A percentile compares a stretch with the other conserved stretches of the same genome.
Conservation (phyloP, 92 coral and sea anemone genomes). For the Ricordea florida region DNA sequence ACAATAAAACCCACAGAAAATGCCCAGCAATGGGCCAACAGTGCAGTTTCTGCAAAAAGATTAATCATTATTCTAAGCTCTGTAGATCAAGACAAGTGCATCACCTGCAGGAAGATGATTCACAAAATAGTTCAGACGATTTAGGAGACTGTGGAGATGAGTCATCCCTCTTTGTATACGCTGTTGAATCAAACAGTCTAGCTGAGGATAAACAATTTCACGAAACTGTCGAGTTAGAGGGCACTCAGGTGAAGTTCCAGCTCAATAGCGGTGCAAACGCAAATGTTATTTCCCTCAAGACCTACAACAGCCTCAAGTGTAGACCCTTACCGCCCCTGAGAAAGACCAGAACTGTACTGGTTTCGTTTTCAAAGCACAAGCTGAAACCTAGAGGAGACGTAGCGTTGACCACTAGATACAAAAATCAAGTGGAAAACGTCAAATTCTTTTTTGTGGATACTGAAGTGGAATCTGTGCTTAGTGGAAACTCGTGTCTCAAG, state of each 20-base stretch:
- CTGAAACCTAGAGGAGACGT: conserved; percentile 25
- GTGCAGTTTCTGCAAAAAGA: conserved; percentile 16
- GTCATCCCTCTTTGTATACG: neutral
- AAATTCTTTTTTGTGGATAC: conserved; percentile 5
- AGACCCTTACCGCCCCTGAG: neutral
- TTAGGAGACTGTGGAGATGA: neutral
- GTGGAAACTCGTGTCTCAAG: conserved; percentile 25
- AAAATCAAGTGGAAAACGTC: neutral
- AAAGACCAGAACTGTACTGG: conserved; percentile 8
- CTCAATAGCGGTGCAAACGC: conserved; percentile 14
- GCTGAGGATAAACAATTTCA: conserved; percentile 2
- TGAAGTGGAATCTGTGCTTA: conserved; percentile 25
- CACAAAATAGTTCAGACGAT: neutral
- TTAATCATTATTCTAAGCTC: conserved; percentile 17
- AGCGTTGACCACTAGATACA: neutral
- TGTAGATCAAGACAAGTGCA: conserved; percentile 18
- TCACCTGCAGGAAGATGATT: neutral
- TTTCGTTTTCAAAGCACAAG: conserved; percentile 12
- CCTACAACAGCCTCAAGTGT: conserved; percentile 2
- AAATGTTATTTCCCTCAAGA: conserved; percentile 5
- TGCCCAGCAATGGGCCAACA: conserved; percentile 31
- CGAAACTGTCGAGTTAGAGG: neutral
- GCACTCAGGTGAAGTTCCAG: neutral
- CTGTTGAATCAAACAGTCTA: neutral
- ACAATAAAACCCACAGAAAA: conserved; percentile 20